phyloP scores from a whole-genome alignment of 2,113 vertebrate species.

The Odocoileus virginianus region DNA sequence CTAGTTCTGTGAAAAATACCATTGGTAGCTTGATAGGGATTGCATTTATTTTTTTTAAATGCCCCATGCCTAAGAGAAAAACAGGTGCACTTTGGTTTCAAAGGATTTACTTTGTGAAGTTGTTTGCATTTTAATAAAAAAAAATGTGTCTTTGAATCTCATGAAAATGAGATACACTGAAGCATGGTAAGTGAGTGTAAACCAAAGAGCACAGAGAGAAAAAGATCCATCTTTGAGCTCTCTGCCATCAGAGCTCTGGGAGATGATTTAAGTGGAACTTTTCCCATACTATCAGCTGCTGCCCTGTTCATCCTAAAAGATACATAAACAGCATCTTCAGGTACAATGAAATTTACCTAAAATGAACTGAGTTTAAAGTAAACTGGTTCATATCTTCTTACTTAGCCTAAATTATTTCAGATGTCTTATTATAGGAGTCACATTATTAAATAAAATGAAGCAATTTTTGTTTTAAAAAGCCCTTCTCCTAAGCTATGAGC shows the following conservation, averaged over 20 bases:
- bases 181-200: conserved; percentile 33
- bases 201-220: neutral
- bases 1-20: no score
- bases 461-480: neutral
- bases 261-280: neutral
- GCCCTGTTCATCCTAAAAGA: neutral
- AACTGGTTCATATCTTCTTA: conserved; percentile 12
- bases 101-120: conserved; percentile 58
- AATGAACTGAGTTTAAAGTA: conserved; percentile 22
- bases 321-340: neutral
- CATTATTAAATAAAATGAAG: neutral
- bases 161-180: conserved; percentile 50
- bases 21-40: no score
- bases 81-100: neutral
- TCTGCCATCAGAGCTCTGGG: neutral
- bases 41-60: conserved; percentile 25
- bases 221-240: neutral
- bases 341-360: conserved; percentile 30
- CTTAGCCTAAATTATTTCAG: conserved; percentile 22
- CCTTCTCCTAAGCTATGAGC: neutral
- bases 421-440: neutral
- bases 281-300: neutral
- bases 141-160: conserved; percentile 35
- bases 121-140: conserved; percentile 65
- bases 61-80: conserved; percentile 49